These are phyloP conservation scores for Drosophila pachea DNA, from an alignment of 1,140 invertebrate species.

Conservation along the genomic window DNA sequence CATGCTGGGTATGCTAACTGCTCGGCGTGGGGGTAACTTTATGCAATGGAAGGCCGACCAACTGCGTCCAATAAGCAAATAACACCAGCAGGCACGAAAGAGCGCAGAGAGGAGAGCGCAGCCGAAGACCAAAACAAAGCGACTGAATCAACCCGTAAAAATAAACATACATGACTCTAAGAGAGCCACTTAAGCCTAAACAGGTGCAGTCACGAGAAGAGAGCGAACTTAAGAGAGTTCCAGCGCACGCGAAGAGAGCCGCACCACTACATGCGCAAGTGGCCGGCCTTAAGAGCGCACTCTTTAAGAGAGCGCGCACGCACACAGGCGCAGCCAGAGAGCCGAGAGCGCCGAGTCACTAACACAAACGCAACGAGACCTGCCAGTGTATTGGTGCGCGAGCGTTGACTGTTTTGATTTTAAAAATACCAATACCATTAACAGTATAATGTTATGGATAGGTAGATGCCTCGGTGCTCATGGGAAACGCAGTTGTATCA, in stretches of 20 bases:
- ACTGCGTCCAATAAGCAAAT: conserved; percentile 69
- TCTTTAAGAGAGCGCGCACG: conserved; percentile 49
- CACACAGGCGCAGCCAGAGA: conserved; percentile 45
- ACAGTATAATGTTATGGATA: too few species aligned
- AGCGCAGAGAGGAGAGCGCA: conserved; percentile 25
- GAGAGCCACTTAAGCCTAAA: conserved; percentile 46
- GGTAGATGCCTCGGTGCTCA: too few species aligned
- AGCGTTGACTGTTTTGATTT: conserved; percentile 12
- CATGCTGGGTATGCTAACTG: not conserved
- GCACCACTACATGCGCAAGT: conserved; percentile 54
- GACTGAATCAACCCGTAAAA: conserved; percentile 20
- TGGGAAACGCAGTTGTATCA: too few species aligned
- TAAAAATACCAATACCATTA: not conserved
- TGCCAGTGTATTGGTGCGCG: conserved; percentile 49
- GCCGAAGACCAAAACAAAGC: conserved; percentile 56
- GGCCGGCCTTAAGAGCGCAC: conserved; percentile 45
- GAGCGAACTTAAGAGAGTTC: conserved; percentile 16
- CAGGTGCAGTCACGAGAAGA: conserved; percentile 49
- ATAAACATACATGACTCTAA: conserved; percentile 28
- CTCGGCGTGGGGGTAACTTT: not conserved
- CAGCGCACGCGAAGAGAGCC: conserved; percentile 30
- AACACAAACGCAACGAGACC: not conserved
- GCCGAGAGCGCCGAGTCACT: conserved; percentile 34
- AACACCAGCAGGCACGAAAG: conserved; percentile 36
- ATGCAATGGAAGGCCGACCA: conserved; percentile 22